These are phyloP conservation scores for Neolamprologus brichardi DNA, from an alignment of 2,113 vertebrate species.

Conservation along the genomic window DNA sequence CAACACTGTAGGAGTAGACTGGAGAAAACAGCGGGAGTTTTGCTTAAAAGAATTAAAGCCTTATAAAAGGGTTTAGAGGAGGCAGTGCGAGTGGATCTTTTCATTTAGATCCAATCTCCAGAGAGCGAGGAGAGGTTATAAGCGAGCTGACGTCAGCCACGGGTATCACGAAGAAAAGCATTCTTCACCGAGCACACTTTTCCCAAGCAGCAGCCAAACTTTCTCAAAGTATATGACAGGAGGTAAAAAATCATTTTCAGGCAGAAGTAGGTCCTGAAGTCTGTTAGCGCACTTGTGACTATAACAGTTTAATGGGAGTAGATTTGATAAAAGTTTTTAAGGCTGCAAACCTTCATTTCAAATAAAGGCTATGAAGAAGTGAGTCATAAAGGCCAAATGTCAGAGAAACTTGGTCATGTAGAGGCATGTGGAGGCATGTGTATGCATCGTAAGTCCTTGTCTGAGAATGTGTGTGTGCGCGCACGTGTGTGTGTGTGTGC, in stretches of 20 bases:
- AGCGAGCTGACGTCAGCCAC: conserved; percentile 1
- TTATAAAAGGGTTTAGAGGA: conserved; percentile 10
- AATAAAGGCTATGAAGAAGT: conserved; percentile 12
- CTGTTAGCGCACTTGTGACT: not conserved
- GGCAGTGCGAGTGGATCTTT: conserved; percentile 16
- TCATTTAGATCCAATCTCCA: conserved; percentile 26
- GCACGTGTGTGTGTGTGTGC: not conserved
- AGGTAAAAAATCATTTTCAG: conserved; percentile 8
- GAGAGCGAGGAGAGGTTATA: not conserved
- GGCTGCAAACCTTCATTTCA: not conserved
- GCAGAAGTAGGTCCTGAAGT: conserved; percentile 10
- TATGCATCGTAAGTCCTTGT: not conserved
- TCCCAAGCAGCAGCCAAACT: not conserved
- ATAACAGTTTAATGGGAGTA: conserved; percentile 7
- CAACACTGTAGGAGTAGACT: conserved; percentile 13
- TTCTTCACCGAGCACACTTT: not conserved
- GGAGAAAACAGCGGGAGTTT: conserved; percentile 18
- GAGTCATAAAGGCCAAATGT: conserved; percentile 47
- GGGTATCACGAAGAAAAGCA: not conserved
- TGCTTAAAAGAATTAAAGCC: conserved; percentile 24
- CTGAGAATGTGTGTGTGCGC: not conserved
- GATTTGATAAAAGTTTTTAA: conserved; percentile 25
- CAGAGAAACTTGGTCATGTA: not conserved
- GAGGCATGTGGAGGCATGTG: conserved; percentile 2
- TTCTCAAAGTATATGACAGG: not conserved